Evolutionary conservation across 2,113 vertebrate genomes (phyloP).

Genomic region (Ictalurus punctatus): DNA sequence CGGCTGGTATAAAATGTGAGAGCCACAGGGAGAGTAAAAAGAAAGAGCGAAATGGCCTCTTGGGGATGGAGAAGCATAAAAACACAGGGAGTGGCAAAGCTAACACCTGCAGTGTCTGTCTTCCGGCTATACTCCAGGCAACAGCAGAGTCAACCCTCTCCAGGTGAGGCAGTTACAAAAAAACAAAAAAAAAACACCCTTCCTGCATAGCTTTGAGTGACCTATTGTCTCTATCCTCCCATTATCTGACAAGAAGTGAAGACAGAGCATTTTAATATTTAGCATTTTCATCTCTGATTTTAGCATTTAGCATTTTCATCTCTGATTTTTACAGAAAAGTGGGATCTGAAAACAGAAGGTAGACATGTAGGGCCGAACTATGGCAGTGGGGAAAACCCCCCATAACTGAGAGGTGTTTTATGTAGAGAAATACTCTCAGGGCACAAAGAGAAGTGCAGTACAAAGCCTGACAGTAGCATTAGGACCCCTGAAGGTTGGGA

Average conservation of each 20-base stretch:
- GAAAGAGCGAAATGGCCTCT: constrained; percentile 1
- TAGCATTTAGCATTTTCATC: not conserved
- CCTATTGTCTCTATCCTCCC: constrained; percentile 1
- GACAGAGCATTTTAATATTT: not conserved
- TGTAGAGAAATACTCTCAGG: constrained; percentile 15
- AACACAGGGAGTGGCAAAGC: constrained; percentile 64
- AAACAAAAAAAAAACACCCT: constrained; percentile 8
- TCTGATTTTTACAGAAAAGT: not conserved
- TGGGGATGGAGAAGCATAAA: constrained; percentile 56
- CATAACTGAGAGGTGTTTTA: constrained; percentile 22
- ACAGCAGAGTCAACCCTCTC: constrained; percentile 65
- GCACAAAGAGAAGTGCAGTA: not conserved
- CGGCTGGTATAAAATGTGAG: constrained; percentile 33
- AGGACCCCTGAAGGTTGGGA: not conserved
- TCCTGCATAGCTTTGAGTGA: constrained; percentile 35
- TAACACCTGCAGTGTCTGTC: constrained; percentile 74
- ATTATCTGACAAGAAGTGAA: not conserved
- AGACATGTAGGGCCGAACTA: constrained; percentile 33
- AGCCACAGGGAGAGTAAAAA: constrained; percentile 23
- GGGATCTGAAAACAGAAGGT: constrained; percentile 28
- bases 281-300: not conserved
- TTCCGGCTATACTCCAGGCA: constrained; percentile 75
- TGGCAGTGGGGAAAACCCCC: not conserved
- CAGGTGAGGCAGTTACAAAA: constrained; percentile 59
- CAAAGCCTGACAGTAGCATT: not conserved